Evolutionary conservation across 2,113 vertebrate genomes (phyloP).

Genomic region (Myiozetetes cayanensis): DNA sequence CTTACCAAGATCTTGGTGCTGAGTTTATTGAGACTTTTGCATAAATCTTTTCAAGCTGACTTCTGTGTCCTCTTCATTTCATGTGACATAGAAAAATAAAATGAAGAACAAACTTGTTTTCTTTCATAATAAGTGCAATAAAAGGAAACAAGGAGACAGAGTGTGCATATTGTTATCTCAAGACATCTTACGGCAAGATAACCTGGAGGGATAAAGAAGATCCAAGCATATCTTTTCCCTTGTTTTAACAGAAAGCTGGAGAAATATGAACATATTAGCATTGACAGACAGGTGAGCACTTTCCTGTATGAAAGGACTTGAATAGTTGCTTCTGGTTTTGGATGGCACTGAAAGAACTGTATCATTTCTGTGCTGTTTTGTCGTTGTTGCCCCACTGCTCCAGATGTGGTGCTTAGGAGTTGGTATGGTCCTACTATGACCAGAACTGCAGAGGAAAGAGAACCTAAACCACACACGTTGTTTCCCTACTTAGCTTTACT

Average conservation of each 20-base stretch:
- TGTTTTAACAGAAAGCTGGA: background rate
- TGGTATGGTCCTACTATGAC: background rate
- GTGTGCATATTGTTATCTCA: background rate
- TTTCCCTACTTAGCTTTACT: background rate
- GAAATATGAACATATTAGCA: background rate
- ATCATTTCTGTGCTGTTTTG: background rate
- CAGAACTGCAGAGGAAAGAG: background rate
- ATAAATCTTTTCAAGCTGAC: background rate
- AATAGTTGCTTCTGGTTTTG: background rate
- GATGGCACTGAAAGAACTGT: background rate
- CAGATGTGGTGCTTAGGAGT: background rate
- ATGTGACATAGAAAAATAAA: background rate
- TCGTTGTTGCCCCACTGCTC: background rate
- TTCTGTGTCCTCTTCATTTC: background rate
- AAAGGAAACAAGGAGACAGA: background rate
- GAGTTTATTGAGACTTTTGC: background rate
- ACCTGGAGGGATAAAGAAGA: background rate
- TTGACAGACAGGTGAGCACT: background rate
- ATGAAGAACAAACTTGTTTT: background rate
- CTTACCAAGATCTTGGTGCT: background rate
- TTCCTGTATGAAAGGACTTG: background rate
- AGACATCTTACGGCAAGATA: background rate
- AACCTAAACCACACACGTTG: rapidly evolving
- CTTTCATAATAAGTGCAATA: background rate
- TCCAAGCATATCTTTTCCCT: background rate